Base-by-base conservation (phyloP, 2,888 invertebrate genomes). In the Leuctra nigra region DNA sequence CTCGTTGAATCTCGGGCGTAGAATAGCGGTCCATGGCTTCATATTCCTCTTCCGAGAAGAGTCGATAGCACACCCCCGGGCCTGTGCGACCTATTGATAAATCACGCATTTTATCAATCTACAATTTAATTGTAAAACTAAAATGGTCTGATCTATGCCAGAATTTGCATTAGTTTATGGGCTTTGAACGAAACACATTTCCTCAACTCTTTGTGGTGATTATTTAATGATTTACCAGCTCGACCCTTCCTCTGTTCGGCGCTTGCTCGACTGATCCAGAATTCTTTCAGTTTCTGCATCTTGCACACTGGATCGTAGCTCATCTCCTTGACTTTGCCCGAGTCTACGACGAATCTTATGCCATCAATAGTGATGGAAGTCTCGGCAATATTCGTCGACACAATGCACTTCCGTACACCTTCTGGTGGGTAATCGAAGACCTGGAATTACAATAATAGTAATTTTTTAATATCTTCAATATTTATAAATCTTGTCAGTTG, bases 281-380 rank as follows among this genome's bases (percentile, higher is more conserved):
- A 93, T 74, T 99, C 97, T 70, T 93, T 91, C 1, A 94, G 73
- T 36, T 86, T 78, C 68, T 94, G 94, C 78, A 97, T 91, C 69
- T 93, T 93, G 56, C 88, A 87, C 1, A 82, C 81, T 0, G 92
- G 84, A 71, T 97, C 94, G 68, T 92, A 98, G 66, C 87, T 92
- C 93, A 98, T 97, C 74, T 97, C 91, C 74, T 97, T 97, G 0
- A 83, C 92, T 78, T 94, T 96, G 24, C 99, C 98, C 2, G 96
- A 96, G 72, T 99, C 98, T 0, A 91, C 82, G 0, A 99, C 98
- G 73, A 99, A 99, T 66, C 98, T 78, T 54, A 99, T 89, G 0
- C 98, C 98, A 70, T 99, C 99, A 55, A 99, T 97, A 0, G 99
- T 99, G 2, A 99, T 87, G 0, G 97, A 97, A 0, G 99, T 99